Conservation (phyloP, 2,113 vertebrate genomes). For the Prietella phreatophila region DNA sequence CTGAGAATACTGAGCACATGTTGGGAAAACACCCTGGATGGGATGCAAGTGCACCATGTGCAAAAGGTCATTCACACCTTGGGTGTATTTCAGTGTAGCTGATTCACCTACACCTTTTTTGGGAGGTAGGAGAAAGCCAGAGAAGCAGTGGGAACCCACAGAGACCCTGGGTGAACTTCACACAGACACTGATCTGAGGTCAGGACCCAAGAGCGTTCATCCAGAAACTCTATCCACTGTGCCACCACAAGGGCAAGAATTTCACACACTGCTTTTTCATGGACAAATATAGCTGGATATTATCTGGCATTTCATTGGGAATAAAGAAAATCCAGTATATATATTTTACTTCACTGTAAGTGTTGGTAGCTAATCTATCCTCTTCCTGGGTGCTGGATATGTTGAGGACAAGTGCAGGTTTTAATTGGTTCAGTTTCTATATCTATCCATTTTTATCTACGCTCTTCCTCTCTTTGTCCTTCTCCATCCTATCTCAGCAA, state of each 20-base stretch:
- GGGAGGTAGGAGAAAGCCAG: not conserved
- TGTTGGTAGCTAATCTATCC: not conserved
- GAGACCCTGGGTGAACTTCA: too few relatives aligned
- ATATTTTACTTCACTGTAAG: not conserved
- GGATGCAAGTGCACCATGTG: not conserved
- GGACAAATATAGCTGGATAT: not conserved
- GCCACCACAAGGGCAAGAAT: not conserved
- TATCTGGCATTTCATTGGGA: not conserved
- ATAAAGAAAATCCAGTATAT: not conserved
- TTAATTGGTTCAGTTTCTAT: not conserved
- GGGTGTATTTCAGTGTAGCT: not conserved
- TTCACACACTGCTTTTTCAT: not conserved
- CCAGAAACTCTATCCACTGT: not conserved
- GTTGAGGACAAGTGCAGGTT: not conserved
- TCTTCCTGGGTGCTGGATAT: not conserved
- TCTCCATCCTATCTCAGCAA: not conserved
- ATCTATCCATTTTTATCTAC: not conserved
- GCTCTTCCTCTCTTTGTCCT: not conserved
- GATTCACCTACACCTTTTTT: not conserved
- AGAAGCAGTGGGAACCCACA: not conserved
- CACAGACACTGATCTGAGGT: not conserved
- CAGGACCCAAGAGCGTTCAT: not conserved
- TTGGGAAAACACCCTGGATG: not conserved
- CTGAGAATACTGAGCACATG: not conserved
- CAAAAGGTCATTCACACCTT: not conserved